Percentiles rank a stretch among this genome's conserved stretches.
These are phyloP conservation scores for Yponomeuta cagnagella DNA, from an alignment of 2,888 invertebrate genomes.

Conservation along the genomic window DNA sequence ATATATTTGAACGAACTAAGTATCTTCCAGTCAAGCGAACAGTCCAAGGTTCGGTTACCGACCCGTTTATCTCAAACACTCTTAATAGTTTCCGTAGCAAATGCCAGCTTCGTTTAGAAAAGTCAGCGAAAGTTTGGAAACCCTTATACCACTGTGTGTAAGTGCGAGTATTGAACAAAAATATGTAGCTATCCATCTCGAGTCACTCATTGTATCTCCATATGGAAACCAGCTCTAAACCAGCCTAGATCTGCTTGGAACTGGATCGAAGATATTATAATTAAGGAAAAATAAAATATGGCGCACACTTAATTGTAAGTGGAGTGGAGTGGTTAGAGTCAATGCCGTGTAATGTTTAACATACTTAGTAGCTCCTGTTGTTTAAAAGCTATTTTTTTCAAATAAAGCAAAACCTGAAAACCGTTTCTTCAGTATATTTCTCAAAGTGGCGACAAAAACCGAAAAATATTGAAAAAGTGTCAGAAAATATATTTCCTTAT, in stretches of 20 bases:
- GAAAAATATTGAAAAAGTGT: too few species aligned
- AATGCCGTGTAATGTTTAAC: too few species aligned
- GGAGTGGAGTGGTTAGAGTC: background rate
- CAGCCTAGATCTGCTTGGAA: background rate
- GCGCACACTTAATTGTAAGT: background rate
- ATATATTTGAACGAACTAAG: background rate
- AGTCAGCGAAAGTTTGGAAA: background rate
- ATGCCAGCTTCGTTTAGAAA: background rate
- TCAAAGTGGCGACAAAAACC: too few species aligned
- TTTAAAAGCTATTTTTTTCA: too few species aligned
- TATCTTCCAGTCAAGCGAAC: background rate
- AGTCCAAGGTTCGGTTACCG: background rate
- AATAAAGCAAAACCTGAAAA: too few species aligned
- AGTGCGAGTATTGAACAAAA: background rate
- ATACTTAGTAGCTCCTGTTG: too few species aligned
- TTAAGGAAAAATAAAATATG: background rate
- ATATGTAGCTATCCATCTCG: background rate
- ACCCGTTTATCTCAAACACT: background rate
- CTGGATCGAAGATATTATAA: background rate
- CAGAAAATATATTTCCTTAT: too few species aligned
- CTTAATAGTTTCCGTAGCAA: background rate
- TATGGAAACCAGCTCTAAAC: background rate
- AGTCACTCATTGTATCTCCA: background rate
- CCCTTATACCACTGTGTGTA: background rate
- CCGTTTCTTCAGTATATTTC: too few species aligned